These are phyloP conservation scores for Porites divaricata DNA, from an alignment of 92 coral and sea anemone genomes.

Conservation along the genomic window DNA sequence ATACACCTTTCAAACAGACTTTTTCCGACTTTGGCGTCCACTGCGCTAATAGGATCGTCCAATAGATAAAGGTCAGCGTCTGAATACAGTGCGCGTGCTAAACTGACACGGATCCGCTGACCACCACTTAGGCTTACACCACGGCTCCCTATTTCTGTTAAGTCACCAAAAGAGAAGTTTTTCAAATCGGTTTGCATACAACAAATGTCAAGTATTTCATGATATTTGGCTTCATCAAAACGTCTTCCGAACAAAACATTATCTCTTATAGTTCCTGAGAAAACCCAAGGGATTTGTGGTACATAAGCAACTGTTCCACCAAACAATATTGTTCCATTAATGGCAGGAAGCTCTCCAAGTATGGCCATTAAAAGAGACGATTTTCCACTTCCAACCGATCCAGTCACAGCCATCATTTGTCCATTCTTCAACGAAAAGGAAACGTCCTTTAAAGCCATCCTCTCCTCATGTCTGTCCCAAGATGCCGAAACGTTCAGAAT, in stretches of 20 bases:
- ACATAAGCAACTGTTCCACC: constrained; percentile 19
- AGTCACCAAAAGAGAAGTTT: constrained; percentile 1
- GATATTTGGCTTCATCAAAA: neutral
- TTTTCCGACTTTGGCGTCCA: constrained; percentile 32
- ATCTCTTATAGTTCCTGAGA: constrained; percentile 30
- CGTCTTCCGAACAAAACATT: constrained; percentile 32
- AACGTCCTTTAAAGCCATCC: constrained; percentile 10
- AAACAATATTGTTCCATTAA: constrained; percentile 1
- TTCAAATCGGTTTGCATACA: constrained; percentile 13
- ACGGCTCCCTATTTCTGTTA: constrained; percentile 24
- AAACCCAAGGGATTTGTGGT: constrained; percentile 29
- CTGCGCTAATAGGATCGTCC: constrained; percentile 35
- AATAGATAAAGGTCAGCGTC: constrained; percentile 14
- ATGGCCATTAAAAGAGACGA: constrained; percentile 31
- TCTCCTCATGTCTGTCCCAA: constrained; percentile 20
- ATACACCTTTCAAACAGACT: constrained; percentile 31
- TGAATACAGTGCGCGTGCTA: constrained; percentile 34
- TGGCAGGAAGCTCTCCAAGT: constrained; percentile 21
- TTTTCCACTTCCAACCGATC: constrained; percentile 38
- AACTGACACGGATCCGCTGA: constrained; percentile 27
- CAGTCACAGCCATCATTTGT: constrained; percentile 20
- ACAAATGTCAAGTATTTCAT: constrained; percentile 12
- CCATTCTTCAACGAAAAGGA: constrained; percentile 14
- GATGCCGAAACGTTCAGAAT: constrained; percentile 10
- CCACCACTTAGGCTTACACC: constrained; percentile 30